Base-by-base conservation (phyloP, 2,888 invertebrate species). In the Dryomyza anilis region DNA sequence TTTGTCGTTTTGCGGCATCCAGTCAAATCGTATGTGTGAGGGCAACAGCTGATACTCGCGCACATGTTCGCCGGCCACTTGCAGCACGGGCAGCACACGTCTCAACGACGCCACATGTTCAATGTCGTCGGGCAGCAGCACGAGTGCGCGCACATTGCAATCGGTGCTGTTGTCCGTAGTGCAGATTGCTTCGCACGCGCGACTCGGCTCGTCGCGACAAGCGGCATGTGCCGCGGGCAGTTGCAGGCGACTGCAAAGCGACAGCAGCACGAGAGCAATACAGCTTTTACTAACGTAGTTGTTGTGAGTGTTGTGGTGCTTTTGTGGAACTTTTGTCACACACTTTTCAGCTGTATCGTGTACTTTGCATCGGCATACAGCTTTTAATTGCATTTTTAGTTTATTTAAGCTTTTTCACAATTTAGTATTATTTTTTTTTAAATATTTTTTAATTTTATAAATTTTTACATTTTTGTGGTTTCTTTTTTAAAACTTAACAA, bases 1-100 rank as follows among this genome's bases (percentile, higher is more conserved):
- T 67, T 87, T 86, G 76, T 92, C 93, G 78, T 93, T 89, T 72
- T 88, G 88, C 8, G 86, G 82, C 69, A 86, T 79, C 85, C 89
- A 89, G 67, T 86, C 86, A 53, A 91, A 84, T 19, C 84, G 80
- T 46, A 91, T 76, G 81, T 88, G 86, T 0, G 85, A 72, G 0
- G 90, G 89, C 23, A 92, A 83, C 3, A 87, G 79, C 3, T 86
- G 83, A 12, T 81, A 77, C 25, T 85, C 76, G 12, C 84, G 84
- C 1, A 87, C 85, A 62, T 86, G 84, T 58, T 85, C 79, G 70
- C 86, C 85, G 0, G 91, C 92, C 71, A 89, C 79, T 67, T 89
- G 84, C 3, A 91, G 76, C 0, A 88, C 87, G 29, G 89, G 87
- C 61, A 86, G 77, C 29, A 90, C 89, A 86, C 91, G 85, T 14